Evolutionary conservation across 2,888 invertebrate species (phyloP).

Genomic region (Toxonevra muliebris): DNA sequence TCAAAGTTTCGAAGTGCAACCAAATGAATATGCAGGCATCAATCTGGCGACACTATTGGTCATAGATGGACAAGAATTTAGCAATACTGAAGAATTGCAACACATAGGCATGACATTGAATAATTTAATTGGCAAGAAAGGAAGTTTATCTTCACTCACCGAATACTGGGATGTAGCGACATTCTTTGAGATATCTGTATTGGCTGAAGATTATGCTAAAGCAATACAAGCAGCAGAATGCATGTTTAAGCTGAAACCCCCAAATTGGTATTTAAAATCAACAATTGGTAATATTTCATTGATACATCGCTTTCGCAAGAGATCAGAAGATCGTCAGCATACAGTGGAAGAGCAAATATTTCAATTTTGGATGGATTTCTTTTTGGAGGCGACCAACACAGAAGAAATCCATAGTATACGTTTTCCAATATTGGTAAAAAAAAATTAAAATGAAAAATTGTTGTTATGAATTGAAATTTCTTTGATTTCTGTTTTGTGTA

Average conservation of each 20-base stretch:
- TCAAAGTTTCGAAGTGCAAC: constrained; percentile 97
- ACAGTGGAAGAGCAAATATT: constrained; percentile 89
- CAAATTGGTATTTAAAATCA: constrained; percentile 94
- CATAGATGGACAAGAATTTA: constrained; percentile 95
- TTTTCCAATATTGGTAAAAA: constrained; percentile 74
- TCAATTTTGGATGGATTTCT: constrained; percentile 98
- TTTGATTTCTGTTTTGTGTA: constrained; percentile 30
- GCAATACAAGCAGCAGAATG: constrained; percentile 96
- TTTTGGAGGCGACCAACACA: constrained; percentile 89
- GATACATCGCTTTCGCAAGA: constrained; percentile 89
- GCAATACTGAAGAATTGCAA: constrained; percentile 88
- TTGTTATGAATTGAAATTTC: not conserved
- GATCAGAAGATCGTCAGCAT: constrained; percentile 75
- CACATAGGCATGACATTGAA: constrained; percentile 96
- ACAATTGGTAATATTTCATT: constrained; percentile 96
- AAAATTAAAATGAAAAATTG: not conserved
- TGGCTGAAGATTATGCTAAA: constrained; percentile 96
- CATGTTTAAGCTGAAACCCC: constrained; percentile 91
- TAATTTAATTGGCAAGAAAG: constrained; percentile 97
- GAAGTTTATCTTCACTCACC: constrained; percentile 88
- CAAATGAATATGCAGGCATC: constrained; percentile 98
- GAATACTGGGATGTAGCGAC: constrained; percentile 99
- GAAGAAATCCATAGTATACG: constrained; percentile 83
- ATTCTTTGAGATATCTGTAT: constrained; percentile 97
- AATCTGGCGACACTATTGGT: constrained; percentile 97